Base-by-base conservation (phyloP, 2,888 invertebrate species). In the Philaethria dido region DNA sequence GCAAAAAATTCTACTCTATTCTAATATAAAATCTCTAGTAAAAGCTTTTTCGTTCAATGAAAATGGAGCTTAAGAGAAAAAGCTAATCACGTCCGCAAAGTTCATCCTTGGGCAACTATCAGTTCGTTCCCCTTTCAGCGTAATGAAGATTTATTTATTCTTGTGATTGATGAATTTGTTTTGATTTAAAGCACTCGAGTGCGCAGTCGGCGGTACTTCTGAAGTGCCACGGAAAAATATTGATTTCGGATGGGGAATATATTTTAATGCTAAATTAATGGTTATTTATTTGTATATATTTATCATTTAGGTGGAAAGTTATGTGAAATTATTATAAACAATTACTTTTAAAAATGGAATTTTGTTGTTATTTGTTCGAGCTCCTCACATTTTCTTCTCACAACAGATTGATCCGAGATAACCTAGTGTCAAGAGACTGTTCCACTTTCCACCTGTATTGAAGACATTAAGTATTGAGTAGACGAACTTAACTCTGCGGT, bases 71-170 rank as follows among this genome's bases (percentile, higher is more conserved):
- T 52, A n/a, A 42, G 42, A 42, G 20, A 22, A 8, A 57, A 57
- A 22, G 8, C 13, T 39, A 42, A 65, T 62, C 42, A 54, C 54
- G 22, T 66, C 62, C 64, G 63, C 36, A 62, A 59, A 64, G 50
- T 59, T 62, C 60, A 70, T 70, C 72, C 72, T 70, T 72, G 72
- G 65, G 54, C 69, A 69, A 68, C 59, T 66, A 65, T 68, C 64
- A 54, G 72, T 68, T 70, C 72, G 69, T 70, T 70, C 64, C 70
- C 64, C 70, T 62, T 63, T 66, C 44, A 47, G 47, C 50, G 20
- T 68, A 70, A 70, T 65, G 68, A 68, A 60, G 62, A 66, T 70
- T 69, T 69, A 67, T 64, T 61, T 59, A 22, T 42, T 44, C 52
- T 13, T 48, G 18, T 65, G 62, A 70, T 70, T 54, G 62, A 68